A percentile compares a stretch with the other conserved stretches of the same genome.
Evolutionary conservation across 2,113 vertebrate genomes (phyloP).

Genomic region (Hemiprocne comata): DNA sequence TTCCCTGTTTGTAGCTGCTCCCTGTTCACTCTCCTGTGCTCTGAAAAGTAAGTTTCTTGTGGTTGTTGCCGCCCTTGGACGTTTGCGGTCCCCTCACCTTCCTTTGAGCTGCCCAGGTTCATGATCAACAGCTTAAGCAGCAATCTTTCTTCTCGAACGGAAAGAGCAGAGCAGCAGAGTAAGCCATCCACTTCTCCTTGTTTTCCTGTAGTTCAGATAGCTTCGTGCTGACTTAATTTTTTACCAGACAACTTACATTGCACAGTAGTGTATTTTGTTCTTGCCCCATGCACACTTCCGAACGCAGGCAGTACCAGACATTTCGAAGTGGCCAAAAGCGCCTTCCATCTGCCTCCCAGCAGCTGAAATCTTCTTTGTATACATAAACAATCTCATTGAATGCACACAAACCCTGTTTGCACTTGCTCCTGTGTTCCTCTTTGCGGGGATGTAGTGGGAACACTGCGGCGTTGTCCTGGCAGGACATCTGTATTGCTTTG

Average conservation of each 20-base stretch:
- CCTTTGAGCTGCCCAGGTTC: neutral
- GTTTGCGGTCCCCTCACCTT: neutral
- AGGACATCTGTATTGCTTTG: neutral
- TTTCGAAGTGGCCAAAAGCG: neutral
- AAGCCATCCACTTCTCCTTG: neutral
- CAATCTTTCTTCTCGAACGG: neutral
- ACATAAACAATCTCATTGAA: constrained; percentile 9
- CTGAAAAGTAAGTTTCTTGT: neutral
- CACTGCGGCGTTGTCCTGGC: neutral
- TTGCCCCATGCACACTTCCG: neutral
- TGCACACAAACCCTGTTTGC: neutral
- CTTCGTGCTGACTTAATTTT: constrained; percentile 5
- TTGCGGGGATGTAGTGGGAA: neutral
- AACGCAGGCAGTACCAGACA: constrained; percentile 24
- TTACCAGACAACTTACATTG: neutral
- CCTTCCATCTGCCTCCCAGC: constrained; percentile 37
- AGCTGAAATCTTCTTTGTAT: constrained; percentile 40
- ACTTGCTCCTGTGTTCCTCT: neutral
- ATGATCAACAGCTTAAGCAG: neutral
- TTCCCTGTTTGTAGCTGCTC: neutral
- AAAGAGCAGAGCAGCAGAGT: neutral
- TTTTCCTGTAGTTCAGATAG: neutral
- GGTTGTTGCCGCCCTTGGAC: neutral
- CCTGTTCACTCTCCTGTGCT: neutral
- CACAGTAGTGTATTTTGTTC: constrained; percentile 47